Evolutionary conservation across 2,113 vertebrate genomes (phyloP), one percentile per base, ranked within the genome.

Genomic region (Paratilapia polleni): DNA sequence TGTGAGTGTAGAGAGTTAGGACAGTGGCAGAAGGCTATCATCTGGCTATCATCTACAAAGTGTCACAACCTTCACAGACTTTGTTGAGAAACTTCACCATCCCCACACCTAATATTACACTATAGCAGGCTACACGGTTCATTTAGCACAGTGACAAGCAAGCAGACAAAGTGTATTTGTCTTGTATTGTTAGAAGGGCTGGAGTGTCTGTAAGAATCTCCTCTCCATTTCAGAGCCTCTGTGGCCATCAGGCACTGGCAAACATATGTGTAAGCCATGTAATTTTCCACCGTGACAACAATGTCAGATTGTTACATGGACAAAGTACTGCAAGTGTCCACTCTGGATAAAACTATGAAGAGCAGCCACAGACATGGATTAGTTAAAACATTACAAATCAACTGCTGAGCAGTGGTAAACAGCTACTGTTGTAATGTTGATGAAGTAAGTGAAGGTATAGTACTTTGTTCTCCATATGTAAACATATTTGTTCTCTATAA

Each of bases 261-360:
- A 75, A 85, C 86, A 79, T 68, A 82, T 17, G 19, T 82, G 82
- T 80, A 70, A 90, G 84, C 75, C 63, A 34, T 88, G 87, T 66
- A 80, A 82, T 66, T 78, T 31, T 75, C 38, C 73, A 17, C 73
- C 81, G 68, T 47, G 47, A 76, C 15, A 66, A 60, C 20, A 8
- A 54, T 86, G 73, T 78, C 78, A 81, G 20, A 87, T n/a, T 77
- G 85, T 85, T 77, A 86, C 79, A 57, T 70, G 81, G 83, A 76
- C 78, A 84, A 82, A 81, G 68, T 57, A 63, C 73, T 61, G 83
- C 80, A 47, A 73, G 57, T 78, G 80, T 88, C 70, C 76, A 81
- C 79, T 56, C 36, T 49, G 34, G 84, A 54, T 4, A 31, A 31
- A 31, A 31, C 28, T 31, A 31, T 31, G 28, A 31, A 31, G 28